These are phyloP conservation scores for Hoplostethus atlanticus DNA, from an alignment of 2,797 vertebrate species.

Conservation along the genomic window DNA sequence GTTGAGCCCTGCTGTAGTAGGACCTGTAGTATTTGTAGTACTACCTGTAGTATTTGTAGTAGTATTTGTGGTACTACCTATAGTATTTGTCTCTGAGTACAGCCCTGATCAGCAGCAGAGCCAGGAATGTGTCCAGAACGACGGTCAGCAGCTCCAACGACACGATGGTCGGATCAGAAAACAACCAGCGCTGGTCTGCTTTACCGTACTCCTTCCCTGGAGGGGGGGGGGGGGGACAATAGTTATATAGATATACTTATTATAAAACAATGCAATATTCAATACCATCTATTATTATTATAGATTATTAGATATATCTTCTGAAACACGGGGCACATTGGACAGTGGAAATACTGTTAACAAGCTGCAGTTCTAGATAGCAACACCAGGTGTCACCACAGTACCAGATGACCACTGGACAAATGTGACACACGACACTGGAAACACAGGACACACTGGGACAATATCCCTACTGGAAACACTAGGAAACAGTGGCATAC, in stretches of 20 bases:
- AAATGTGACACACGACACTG: too few species aligned
- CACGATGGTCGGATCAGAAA: slow-evolving; percentile 80
- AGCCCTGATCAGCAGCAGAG: slow-evolving; percentile 79
- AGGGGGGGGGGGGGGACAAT: not conserved
- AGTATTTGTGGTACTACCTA: slow-evolving; percentile 66
- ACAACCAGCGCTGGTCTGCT: slow-evolving; percentile 85
- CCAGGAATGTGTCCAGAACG: slow-evolving; percentile 74
- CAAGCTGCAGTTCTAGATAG: too few species aligned
- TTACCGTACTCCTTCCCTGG: slow-evolving; percentile 89
- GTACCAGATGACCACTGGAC: too few species aligned
- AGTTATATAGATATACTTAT: not conserved
- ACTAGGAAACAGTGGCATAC: too few species aligned
- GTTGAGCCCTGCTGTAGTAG: not conserved
- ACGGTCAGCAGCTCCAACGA: slow-evolving; percentile 84
- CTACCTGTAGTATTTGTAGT: not conserved
- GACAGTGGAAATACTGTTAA: too few species aligned
- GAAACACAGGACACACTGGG: too few species aligned
- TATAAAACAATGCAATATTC: too few species aligned
- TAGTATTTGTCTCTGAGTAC: slow-evolving; percentile 82
- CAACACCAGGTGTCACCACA: too few species aligned
- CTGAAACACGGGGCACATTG: too few species aligned
- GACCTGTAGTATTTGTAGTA: not conserved
- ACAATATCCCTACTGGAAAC: too few species aligned
- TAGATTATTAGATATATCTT: too few species aligned
- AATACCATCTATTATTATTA: too few species aligned